Conservation (phyloP, 2,888 invertebrate genomes). For the Tryphoninae sp. region DNA sequence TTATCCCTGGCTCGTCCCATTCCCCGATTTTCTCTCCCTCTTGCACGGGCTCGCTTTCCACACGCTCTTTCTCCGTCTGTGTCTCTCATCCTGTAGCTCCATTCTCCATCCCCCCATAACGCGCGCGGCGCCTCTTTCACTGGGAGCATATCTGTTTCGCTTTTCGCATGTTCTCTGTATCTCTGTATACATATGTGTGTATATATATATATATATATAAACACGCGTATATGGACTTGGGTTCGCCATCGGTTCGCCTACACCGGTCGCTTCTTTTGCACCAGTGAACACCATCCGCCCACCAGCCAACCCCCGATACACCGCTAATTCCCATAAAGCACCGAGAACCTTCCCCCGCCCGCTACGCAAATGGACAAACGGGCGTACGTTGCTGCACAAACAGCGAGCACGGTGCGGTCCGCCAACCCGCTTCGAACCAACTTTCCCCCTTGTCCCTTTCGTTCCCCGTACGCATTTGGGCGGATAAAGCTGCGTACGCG, state of each 20-base stretch:
- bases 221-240: conserved; percentile 5
- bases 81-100: neutral
- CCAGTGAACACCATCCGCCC: conserved; percentile 75
- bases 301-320: conserved; percentile 79
- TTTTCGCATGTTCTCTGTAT: conserved; percentile 33
- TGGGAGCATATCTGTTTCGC: conserved; percentile 42
- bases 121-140: conserved; percentile 36
- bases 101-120: conserved; percentile 40
- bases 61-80: conserved; percentile 22
- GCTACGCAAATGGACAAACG: conserved; percentile 80
- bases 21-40: conserved; percentile 51
- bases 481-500: conserved; percentile 28
- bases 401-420: conserved; percentile 62
- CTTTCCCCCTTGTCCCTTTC: conserved; percentile 52
- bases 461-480: conserved; percentile 26
- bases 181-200: conserved; percentile 6
- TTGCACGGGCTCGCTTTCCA: conserved; percentile 24
- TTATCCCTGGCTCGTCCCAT: conserved; percentile 69
- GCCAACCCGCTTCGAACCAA: conserved; percentile 67
- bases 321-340: conserved; percentile 81
- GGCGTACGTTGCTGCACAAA: conserved; percentile 72
- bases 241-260: conserved; percentile 61
- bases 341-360: conserved; percentile 57
- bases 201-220: conserved; percentile 5
- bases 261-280: conserved; percentile 72